Conservation (phyloP, 2,797 vertebrate species). For the Sebastes miniatus region DNA sequence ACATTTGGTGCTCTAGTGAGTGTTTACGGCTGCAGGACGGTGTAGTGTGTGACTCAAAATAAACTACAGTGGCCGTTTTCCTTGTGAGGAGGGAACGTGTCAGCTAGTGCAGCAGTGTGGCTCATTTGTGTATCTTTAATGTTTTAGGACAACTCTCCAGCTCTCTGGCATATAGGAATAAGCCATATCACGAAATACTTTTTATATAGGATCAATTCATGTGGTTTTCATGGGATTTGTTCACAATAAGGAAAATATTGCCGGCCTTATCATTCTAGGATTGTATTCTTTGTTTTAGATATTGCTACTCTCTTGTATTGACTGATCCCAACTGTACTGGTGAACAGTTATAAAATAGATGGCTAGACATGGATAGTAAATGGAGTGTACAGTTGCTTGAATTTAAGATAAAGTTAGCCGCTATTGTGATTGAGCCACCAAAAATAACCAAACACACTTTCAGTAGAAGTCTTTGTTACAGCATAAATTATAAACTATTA, state of each 20-base stretch:
- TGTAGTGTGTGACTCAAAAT: background rate
- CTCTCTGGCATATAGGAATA: background rate
- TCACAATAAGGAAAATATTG: background rate
- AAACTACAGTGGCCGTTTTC: background rate
- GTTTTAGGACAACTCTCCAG: background rate
- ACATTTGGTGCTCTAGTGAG: no score
- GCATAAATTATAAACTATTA: background rate
- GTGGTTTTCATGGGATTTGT: background rate
- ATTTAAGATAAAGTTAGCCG: background rate
- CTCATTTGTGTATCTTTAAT: no score
- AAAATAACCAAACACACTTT: background rate
- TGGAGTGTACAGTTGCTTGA: background rate
- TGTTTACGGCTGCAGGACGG: no score
- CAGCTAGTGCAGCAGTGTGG: background rate
- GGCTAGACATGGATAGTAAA: background rate
- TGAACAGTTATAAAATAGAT: background rate
- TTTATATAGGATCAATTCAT: background rate
- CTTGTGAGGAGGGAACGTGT: background rate
- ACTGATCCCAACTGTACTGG: background rate
- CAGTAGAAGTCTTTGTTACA: background rate
- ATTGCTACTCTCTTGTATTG: background rate
- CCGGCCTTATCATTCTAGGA: no score
- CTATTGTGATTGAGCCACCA: background rate
- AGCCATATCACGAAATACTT: background rate
- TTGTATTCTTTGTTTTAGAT: background rate